phyloP scores from a whole-genome alignment of 2,113 vertebrate species.

The Dasypus novemcinctus region DNA sequence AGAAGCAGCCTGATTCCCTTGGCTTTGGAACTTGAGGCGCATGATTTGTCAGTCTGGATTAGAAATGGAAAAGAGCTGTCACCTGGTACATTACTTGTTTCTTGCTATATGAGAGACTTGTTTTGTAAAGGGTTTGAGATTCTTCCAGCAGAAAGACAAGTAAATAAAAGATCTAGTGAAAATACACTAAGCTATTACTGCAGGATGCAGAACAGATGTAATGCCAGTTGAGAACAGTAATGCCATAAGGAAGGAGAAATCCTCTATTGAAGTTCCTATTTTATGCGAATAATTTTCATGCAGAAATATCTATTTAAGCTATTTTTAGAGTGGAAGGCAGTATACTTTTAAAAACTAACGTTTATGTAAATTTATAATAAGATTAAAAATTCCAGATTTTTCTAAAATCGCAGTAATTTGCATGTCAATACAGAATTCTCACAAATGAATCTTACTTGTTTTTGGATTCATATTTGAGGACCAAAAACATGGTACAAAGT shows the following conservation, averaged over 20 bases:
- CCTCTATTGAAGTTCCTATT: slow-evolving; percentile 48
- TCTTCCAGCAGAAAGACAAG: slow-evolving; percentile 56
- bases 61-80: slow-evolving; percentile 55
- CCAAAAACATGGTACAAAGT: not conserved
- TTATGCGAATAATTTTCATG: slow-evolving; percentile 38
- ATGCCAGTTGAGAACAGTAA: slow-evolving; percentile 66
- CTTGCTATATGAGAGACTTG: slow-evolving; percentile 53
- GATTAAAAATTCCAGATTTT: slow-evolving; percentile 34
- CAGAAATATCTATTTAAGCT: slow-evolving; percentile 27
- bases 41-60: slow-evolving; percentile 70
- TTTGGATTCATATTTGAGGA: slow-evolving; percentile 27
- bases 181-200: slow-evolving; percentile 59
- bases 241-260: slow-evolving; percentile 48
- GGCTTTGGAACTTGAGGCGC: slow-evolving; percentile 66
- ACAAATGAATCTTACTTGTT: slow-evolving; percentile 23
- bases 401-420: slow-evolving; percentile 50
- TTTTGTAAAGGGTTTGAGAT: slow-evolving; percentile 59
- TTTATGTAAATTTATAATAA: slow-evolving; percentile 43
- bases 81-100: slow-evolving; percentile 67
- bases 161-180: slow-evolving; percentile 72
- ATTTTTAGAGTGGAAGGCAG: slow-evolving; percentile 1
- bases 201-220: slow-evolving; percentile 62
- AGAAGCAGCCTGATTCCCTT: slow-evolving; percentile 49
- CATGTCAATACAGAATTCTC: slow-evolving; percentile 14
- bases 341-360: slow-evolving; percentile 47